Percentiles rank a stretch among this genome's conserved stretches.
These are phyloP conservation scores for Athrips mouffetella DNA, from an alignment of 2,888 invertebrate genomes.

Conservation along the genomic window DNA sequence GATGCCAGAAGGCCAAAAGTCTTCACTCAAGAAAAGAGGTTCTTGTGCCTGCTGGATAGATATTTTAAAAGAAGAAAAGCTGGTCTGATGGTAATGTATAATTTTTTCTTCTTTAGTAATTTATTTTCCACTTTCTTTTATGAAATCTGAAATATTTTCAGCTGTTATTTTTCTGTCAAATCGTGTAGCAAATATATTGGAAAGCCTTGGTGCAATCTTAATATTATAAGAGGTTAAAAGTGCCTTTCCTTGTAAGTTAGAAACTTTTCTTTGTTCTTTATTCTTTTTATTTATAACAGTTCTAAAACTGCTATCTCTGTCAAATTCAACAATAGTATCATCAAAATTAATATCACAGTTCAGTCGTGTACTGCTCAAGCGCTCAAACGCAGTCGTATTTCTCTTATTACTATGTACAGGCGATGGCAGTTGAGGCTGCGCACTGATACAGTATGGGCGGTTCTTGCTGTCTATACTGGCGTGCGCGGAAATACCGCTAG, in stretches of 20 bases:
- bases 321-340: not conserved
- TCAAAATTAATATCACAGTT: not conserved
- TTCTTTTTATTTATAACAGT: slow-evolving; percentile 7
- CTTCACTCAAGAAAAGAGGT: not conserved
- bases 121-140: not conserved
- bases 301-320: not conserved
- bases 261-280: not conserved
- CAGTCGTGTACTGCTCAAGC: too few species aligned
- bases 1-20: not conserved
- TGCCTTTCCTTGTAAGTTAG: not conserved
- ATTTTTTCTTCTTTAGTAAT: not conserved
- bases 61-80: slow-evolving; percentile 4
- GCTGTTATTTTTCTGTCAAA: not conserved
- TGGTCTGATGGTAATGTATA: not conserved
- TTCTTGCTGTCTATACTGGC: too few species aligned
- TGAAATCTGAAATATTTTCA: not conserved
- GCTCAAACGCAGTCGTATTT: too few species aligned
- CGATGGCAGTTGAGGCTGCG: too few species aligned
- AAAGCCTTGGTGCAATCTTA: not conserved
- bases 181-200: not conserved
- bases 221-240: not conserved
- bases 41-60: not conserved
- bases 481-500: too few species aligned
- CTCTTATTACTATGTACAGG: too few species aligned
- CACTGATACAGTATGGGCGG: too few species aligned